Conservation (phyloP, 2,888 invertebrate species). For the Epirrhoe tristata region DNA sequence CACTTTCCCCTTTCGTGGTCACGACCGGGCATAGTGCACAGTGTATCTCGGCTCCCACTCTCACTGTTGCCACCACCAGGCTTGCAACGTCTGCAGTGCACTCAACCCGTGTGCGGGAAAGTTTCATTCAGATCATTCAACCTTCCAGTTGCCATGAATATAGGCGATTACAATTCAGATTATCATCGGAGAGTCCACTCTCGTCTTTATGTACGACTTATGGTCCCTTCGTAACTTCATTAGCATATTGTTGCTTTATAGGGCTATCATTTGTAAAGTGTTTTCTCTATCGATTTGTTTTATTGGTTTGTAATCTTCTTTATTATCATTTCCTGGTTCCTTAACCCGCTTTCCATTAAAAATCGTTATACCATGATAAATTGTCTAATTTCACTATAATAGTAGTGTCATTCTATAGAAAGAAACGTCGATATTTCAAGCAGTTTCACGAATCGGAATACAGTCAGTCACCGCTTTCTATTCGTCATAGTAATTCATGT, state of each 20-base stretch:
- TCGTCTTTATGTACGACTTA: conserved; percentile 18
- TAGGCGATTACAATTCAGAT: conserved; percentile 34
- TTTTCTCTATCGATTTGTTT: conserved; percentile 15
- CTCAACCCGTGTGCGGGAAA: conserved; percentile 43
- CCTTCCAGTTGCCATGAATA: conserved; percentile 45
- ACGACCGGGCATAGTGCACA: conserved; percentile 64
- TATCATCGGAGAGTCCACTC: conserved; percentile 33
- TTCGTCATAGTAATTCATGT: conserved; percentile 60
- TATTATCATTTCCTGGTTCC: background rate
- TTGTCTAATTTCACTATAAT: conserved; percentile 42
- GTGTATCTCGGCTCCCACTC: conserved; percentile 44
- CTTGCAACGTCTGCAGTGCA: conserved; percentile 17
- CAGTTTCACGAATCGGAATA: conserved; percentile 50
- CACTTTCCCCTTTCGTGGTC: conserved; percentile 64
- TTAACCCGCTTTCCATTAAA: conserved; percentile 28
- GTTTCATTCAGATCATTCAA: conserved; percentile 46
- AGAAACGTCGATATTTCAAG: conserved; percentile 45
- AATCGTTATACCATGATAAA: conserved; percentile 37
- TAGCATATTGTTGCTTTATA: conserved; percentile 33
- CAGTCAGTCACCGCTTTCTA: conserved; percentile 61
- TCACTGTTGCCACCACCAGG: conserved; percentile 34
- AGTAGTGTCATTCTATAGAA: conserved; percentile 35
- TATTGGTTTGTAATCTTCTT: conserved; percentile 5
- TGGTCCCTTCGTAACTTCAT: conserved; percentile 33
- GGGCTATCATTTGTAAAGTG: conserved; percentile 17